Percentiles rank a stretch among this genome's conserved stretches.
Conservation (phyloP, 2,113 vertebrate genomes). For the Nansenia antarctica region DNA sequence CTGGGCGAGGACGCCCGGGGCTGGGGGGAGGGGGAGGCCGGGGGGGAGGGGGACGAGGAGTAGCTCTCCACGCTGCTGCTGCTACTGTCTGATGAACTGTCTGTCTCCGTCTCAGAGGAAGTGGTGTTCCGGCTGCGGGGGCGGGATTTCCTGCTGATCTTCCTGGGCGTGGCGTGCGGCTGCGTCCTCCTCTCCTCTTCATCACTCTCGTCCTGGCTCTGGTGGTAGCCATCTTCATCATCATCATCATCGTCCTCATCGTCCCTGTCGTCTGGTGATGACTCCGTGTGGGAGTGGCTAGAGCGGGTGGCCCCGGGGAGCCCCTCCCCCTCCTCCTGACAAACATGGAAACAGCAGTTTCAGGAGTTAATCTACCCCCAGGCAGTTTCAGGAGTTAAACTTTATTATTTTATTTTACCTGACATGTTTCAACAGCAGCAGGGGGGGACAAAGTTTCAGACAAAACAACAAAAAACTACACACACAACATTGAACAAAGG, state of each 20-base stretch:
- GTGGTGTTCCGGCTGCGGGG: conserved; percentile 70
- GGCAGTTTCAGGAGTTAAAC: no score
- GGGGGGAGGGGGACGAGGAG: conserved; percentile 57
- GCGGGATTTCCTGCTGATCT: conserved; percentile 59
- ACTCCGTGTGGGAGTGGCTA: conserved; percentile 51
- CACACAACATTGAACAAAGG: no score
- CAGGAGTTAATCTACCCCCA: no score
- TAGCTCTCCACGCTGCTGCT: conserved; percentile 58
- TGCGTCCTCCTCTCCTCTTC: conserved; percentile 60
- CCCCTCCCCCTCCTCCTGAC: neutral
- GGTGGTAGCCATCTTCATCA: conserved; percentile 69
- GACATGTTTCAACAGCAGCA: neutral
- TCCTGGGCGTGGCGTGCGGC: conserved; percentile 72
- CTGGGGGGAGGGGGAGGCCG: conserved; percentile 34
- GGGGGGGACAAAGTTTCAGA: neutral
- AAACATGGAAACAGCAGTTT: no score
- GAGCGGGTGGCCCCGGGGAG: conserved; percentile 47
- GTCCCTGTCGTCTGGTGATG: conserved; percentile 68
- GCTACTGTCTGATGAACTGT: conserved; percentile 70
- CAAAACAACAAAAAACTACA: no score
- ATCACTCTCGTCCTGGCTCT: conserved; percentile 79
- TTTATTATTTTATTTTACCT: neutral
- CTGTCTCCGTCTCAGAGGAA: conserved; percentile 66
- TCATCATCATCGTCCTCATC: conserved; percentile 40
- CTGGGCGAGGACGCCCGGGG: conserved; percentile 26